Conservation (phyloP, 2,113 vertebrate genomes). For the Thoracochromis brauschi region DNA sequence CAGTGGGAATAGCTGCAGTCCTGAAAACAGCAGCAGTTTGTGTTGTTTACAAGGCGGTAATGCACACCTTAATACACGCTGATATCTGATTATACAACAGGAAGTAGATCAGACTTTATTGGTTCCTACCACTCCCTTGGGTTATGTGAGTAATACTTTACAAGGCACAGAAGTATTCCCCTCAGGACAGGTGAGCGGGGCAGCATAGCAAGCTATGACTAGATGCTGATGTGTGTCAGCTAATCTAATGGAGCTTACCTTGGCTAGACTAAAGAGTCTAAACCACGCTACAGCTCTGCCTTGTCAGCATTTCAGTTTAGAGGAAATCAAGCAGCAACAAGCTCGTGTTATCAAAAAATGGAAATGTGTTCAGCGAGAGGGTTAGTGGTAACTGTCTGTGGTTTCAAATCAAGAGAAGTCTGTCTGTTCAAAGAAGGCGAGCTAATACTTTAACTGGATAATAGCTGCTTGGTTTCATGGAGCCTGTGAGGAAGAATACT, state of each 20-base stretch:
- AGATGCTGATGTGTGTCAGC: neutral
- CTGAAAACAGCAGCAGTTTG: neutral
- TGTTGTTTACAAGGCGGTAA: neutral
- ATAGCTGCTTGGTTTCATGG: neutral
- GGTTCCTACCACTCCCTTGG: neutral
- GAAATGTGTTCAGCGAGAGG: neutral
- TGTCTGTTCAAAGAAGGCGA: neutral
- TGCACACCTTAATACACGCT: neutral
- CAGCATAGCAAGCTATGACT: neutral
- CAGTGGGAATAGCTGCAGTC: neutral
- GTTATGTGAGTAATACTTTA: neutral
- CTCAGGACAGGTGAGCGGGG: neutral
- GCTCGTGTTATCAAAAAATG: neutral
- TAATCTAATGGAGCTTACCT: neutral
- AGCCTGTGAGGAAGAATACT: neutral
- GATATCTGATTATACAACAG: neutral
- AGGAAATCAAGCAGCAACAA: conserved; percentile 1
- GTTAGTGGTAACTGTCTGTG: neutral
- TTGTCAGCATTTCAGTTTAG: neutral
- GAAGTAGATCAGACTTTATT: conserved; percentile 17
- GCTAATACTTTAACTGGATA: neutral
- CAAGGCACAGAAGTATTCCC: neutral
- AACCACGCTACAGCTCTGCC: neutral
- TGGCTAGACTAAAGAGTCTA: neutral
- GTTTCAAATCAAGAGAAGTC: neutral